Conservation (phyloP, 2,113 vertebrate genomes). For the Oreochromis spilurus region DNA sequence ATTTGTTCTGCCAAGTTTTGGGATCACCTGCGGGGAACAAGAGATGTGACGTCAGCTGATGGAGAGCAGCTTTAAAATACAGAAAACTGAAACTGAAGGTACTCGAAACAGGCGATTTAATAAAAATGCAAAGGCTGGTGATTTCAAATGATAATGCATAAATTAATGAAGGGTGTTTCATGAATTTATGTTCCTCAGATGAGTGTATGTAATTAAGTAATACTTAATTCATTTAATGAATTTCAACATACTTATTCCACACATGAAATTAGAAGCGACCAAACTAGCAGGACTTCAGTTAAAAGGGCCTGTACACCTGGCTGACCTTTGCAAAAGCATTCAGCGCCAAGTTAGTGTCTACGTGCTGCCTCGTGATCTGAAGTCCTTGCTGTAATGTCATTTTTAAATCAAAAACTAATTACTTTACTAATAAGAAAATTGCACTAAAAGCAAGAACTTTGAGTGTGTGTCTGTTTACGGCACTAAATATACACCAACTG, state of each 20-base stretch:
- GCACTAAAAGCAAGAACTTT: not conserved
- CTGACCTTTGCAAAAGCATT: not conserved
- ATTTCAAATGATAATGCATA: not conserved
- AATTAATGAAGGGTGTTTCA: not conserved
- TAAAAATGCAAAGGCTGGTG: not conserved
- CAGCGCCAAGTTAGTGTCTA: not conserved
- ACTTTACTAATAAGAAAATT: not conserved
- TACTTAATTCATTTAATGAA: not conserved
- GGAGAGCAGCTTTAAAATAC: not conserved
- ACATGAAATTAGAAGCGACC: not conserved
- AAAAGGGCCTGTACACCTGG: not conserved
- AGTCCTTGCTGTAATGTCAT: not conserved
- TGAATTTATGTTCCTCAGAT: not conserved
- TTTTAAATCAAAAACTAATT: not conserved
- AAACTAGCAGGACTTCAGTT: not conserved
- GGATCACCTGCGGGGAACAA: conserved; percentile 82
- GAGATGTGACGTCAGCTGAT: not conserved
- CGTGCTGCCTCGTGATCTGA: not conserved
- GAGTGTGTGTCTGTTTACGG: not conserved
- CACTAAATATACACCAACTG: not conserved
- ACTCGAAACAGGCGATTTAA: not conserved
- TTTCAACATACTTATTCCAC: not conserved
- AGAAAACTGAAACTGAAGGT: not conserved
- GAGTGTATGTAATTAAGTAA: not conserved
- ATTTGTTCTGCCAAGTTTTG: conserved; percentile 99